phyloP scores from a whole-genome alignment of 2,797 vertebrate genomes.

The Sebastes nivosus region DNA sequence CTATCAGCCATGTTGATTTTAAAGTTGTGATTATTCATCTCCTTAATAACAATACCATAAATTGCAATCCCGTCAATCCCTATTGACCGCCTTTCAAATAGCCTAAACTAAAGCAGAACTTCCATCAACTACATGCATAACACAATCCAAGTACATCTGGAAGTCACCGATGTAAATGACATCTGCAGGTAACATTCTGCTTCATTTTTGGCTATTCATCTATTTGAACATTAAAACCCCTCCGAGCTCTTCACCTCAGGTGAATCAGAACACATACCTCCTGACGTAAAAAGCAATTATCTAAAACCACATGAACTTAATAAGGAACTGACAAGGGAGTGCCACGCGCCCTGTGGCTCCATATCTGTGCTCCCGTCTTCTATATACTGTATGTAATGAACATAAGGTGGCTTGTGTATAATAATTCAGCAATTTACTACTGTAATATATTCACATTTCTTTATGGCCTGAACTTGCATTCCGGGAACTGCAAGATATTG shows the following conservation, averaged over 20 bases:
- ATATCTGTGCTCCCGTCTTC: neutral
- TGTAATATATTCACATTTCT: neutral
- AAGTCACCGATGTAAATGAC: conserved; percentile 9
- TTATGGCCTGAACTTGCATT: neutral
- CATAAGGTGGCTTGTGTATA: neutral
- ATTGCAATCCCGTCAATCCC: neutral
- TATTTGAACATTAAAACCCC: conserved; percentile 6
- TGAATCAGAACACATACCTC: conserved; percentile 33
- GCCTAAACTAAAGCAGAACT: neutral
- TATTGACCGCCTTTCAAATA: too few relatives aligned
- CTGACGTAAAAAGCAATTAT: conserved; percentile 61
- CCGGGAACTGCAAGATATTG: neutral
- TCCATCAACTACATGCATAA: neutral
- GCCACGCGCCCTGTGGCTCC: neutral
- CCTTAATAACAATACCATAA: neutral
- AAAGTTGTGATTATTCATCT: neutral
- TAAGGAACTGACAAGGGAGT: conserved; percentile 29
- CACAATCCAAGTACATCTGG: conserved; percentile 4
- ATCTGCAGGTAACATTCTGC: neutral
- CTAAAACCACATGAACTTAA: conserved; percentile 60
- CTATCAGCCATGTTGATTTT: neutral
- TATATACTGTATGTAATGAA: conserved; percentile 3
- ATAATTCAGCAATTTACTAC: neutral
- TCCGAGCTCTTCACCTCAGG: conserved; percentile 29
- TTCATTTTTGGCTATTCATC: conserved; percentile 9